Base-by-base conservation (phyloP, 2,113 vertebrate species). In the Chinchilla lanigera region DNA sequence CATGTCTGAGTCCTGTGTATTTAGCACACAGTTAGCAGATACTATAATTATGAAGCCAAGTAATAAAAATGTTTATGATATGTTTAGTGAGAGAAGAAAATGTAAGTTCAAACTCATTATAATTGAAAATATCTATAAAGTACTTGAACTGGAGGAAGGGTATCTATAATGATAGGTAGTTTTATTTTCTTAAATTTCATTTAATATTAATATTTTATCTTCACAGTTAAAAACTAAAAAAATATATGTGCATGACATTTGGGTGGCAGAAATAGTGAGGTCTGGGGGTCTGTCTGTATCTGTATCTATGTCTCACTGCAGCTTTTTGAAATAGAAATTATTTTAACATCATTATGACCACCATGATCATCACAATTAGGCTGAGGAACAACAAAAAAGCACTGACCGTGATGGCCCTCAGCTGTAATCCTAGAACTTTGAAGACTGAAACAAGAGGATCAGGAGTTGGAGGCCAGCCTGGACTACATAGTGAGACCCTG, bases 121-220 rank as follows among this genome's bases (percentile, higher is more conserved):
- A 33, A 87, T 85, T 58, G 50, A 95, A 94, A 86, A 61, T 41
- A 52, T 54, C 22, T 73, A 16, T 89, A 89, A 83, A 77, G 26
- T 89, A 92, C 38, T 86, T 92, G 63, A 7, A 77, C 26, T 69
- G 81, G 20, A 77, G 67, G 50, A n/a, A 84, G 56, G 30, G 26
- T 84, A 44, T 71, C 56, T 56, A 67, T 85, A 89, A 47, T 78
- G 80, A 75, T 44, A 73, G 44, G 38, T 80, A 12, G 38, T 88
- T 90, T 91, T 63, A 60, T 82, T 80, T 75, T 83, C 65, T 93
- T 77, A 54, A n/a, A 90, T 90, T 85, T 88, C 1, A 90, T 38
- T 84, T 83, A 84, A 83, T 87, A 85, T 73, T 84, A 24, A 20
- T 52, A 81, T 75, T 84, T 88, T 91, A 67, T 92, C 17, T 82